Evolutionary conservation across 2,113 vertebrate species (phyloP), one percentile per base, ranked within the genome.

Genomic region (Pluvialis apricaria): DNA sequence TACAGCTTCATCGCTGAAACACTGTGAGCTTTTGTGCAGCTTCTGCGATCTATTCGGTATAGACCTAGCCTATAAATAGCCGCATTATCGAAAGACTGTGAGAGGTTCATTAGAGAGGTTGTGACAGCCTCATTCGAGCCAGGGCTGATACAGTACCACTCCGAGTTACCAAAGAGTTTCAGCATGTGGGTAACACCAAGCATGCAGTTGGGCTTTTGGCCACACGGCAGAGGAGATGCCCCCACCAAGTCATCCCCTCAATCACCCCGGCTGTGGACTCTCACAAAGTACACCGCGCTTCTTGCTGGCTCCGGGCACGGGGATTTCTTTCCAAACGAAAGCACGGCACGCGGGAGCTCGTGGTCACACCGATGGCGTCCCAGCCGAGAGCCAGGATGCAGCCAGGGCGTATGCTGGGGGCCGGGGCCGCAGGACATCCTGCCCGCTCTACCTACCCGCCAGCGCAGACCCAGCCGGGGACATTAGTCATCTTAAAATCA

Each of bases 101-200:
- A 92, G 94, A 87, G 44, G 77, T 76, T 97, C 94, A 82, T 94
- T 94, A 95, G 77, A 79, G 86, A 76, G 79, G 77, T 64, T 94
- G 90, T 79, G 72, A 84, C 86, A 82, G 83, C 61, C 69, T 72
- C 6, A 1, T 68, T 89, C 0, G 0, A 89, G 93, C 81, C 57
- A 61, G 69, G 17, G 61, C 61, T 87, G 69, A 89, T 86, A 45
- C 0, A 36, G 82, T 16, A 55, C 42, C 42, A 11, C 73, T 94
- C 38, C 82, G 69, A 65, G 64, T 42, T 26, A 62, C 64, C 31
- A 3, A 58, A 49, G 64, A 28, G 44, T 45, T 93, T 55, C 86
- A 88, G 76, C 77, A 15, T 26, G 69, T 79, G 69, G 44, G 10
- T 65, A 52, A 79, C 57, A 6, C 52, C 32, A 6, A 54, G 51